Base-by-base conservation (phyloP, 2,113 vertebrate genomes). In the Chaenogobius annularis region DNA sequence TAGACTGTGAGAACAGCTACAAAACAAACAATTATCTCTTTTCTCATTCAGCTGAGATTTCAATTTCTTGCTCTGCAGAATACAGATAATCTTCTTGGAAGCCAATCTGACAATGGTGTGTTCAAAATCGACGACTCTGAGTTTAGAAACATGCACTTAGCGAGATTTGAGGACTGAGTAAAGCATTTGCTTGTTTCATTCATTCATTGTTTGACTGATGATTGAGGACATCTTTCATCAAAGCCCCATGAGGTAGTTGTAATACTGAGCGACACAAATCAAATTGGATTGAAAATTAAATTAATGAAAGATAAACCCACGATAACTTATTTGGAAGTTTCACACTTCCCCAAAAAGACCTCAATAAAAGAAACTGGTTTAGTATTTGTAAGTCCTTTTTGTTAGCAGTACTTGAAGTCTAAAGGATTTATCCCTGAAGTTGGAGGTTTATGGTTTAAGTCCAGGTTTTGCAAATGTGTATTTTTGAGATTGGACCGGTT, bases 61-160 rank as follows among this genome's bases (percentile, higher is more conserved):
- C 10, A 11, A 56, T 74, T 74, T 13, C 68, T 67, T 61, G 69
- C 7, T 56, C 68, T 68, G 56, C n/a, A 66, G 64, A 69, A 70
- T 54, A 70, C 31, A 40, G 63, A 58, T 43, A 61, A 75, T 43
- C 47, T 26, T 59, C 48, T 7, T 47, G 19, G n/a, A 58, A 43
- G 46, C 35, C 44, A 47, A 26, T 58, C 11, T 55, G 52, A 5
- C 35, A 64, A 47, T 67, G 66, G 20, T 44, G 26, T 17, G 22
- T 58, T n/a, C 0, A n/a, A 54, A 54, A 26, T 26, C 55, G 26
- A 22, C n/a, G 55, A 58, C 3, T 3, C 17, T 19, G 6, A n/a
- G 12, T 58, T 23, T 58, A 14, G 22, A 58, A 26, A 3, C 5
- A 10, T 9, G 50, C 50, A 54, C 47, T 50, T 50, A 15, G 15